These are phyloP conservation scores for Mormyrus hasselquistii DNA, from an alignment of 2,797 vertebrate genomes.

Conservation along the genomic window DNA sequence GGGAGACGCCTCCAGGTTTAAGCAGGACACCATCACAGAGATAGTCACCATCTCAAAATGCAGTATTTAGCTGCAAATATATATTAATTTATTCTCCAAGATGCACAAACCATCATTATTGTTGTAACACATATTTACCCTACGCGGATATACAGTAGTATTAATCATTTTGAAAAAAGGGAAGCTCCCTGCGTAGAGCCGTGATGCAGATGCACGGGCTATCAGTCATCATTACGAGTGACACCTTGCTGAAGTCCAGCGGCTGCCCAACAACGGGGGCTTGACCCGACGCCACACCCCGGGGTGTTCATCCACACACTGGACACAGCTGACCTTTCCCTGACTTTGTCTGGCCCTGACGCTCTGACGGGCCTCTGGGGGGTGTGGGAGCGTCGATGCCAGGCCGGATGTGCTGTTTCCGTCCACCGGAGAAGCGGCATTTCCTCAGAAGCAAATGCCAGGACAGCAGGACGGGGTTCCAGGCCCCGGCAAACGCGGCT, in stretches of 20 bases:
- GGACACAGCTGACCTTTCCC: neutral
- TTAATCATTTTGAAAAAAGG: neutral
- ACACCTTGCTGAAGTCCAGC: neutral
- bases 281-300: neutral
- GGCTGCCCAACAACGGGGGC: neutral
- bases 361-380: neutral
- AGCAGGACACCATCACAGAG: neutral
- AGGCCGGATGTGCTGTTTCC: neutral
- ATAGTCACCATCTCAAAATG: neutral
- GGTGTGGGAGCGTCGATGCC: neutral
- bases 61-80: neutral
- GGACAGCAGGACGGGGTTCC: neutral
- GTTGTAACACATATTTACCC: neutral
- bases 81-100: neutral
- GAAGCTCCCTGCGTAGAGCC: neutral
- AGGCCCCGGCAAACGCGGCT: neutral
- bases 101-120: neutral
- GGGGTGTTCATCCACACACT: neutral
- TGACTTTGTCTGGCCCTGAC: neutral
- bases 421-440: neutral
- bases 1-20: neutral
- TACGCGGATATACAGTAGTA: neutral
- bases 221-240: neutral
- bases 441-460: neutral
- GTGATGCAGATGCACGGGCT: neutral